phyloP scores from a whole-genome alignment of 2,113 vertebrate species.

The Oncorhynchus masou region DNA sequence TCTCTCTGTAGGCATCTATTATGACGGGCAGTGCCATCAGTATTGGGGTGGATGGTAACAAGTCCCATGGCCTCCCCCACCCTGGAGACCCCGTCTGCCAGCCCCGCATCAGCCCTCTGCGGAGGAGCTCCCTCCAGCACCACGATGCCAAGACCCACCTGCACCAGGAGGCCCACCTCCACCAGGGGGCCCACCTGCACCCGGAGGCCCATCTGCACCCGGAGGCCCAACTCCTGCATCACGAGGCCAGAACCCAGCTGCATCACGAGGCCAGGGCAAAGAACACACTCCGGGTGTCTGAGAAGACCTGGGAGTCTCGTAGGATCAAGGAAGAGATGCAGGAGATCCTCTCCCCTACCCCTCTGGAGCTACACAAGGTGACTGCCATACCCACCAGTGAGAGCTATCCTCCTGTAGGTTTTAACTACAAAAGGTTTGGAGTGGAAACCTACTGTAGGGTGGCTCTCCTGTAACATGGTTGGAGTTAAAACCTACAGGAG shows the following conservation, averaged over 20 bases:
- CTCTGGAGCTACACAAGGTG: constrained; percentile 93
- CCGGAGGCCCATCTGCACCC: constrained; percentile 38
- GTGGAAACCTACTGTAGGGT: too few relatives aligned
- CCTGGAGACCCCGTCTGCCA: constrained; percentile 54
- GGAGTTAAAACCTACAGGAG: too few relatives aligned
- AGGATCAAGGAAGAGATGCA: constrained; percentile 86
- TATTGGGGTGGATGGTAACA: constrained; percentile 81
- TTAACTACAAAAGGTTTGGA: too few relatives aligned
- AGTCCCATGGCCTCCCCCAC: constrained; percentile 71
- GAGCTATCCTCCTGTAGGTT: too few relatives aligned
- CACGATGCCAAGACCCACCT: constrained; percentile 48
- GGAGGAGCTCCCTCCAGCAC: constrained; percentile 70
- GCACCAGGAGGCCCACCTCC: constrained; percentile 27
- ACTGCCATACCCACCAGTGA: neutral
- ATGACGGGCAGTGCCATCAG: constrained; percentile 90
- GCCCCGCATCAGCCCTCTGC: constrained; percentile 70
- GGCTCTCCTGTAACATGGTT: too few relatives aligned
- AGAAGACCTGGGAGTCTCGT: constrained; percentile 82
- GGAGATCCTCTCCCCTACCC: constrained; percentile 84
- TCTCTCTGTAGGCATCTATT: constrained; percentile 83
- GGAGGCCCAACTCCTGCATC: constrained; percentile 48
- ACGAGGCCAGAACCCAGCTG: constrained; percentile 35
- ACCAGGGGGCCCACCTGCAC: constrained; percentile 45
- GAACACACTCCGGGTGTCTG: constrained; percentile 69
- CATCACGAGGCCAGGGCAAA: constrained; percentile 60